Conservation (phyloP, 37 sponge, comb jelly and placozoan species). For the Halisarca cf. caerulea region DNA sequence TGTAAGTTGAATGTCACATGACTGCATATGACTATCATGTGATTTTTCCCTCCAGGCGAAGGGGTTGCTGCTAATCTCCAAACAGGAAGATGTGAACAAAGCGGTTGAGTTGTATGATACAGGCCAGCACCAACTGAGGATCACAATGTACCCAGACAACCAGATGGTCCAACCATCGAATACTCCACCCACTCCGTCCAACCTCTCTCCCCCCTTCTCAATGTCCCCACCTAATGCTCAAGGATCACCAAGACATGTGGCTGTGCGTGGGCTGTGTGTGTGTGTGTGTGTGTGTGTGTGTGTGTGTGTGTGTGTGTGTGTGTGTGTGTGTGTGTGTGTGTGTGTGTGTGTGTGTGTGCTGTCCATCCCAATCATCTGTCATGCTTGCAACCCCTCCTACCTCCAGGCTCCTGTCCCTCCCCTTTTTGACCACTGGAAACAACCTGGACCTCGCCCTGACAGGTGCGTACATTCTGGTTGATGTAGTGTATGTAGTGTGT, state of each 20-base stretch:
- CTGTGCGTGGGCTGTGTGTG: not conserved
- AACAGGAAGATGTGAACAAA: not conserved
- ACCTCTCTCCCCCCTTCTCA: conserved; percentile 8
- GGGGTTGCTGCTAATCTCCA: not conserved
- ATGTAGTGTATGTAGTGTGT: no score
- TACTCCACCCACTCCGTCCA: conserved; percentile 26
- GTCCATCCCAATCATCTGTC: not conserved
- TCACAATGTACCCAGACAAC: not conserved
- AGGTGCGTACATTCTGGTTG: not conserved
- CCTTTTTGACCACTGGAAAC: not conserved
- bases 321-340: no score
- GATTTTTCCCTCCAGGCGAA: conserved; percentile 8
- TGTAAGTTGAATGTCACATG: no score
- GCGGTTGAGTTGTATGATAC: conserved; percentile 21
- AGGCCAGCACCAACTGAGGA: not conserved
- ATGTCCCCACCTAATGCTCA: not conserved
- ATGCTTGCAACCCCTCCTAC: not conserved
- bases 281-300: no score
- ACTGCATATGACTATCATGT: conserved; percentile 5
- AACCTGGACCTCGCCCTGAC: not conserved
- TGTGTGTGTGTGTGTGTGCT: no score
- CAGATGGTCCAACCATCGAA: not conserved
- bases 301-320: no score
- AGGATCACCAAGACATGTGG: not conserved
- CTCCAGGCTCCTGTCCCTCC: not conserved